These are phyloP conservation scores for Myotis daubentonii DNA, from an alignment of 2,797 vertebrate genomes.

Conservation along the genomic window DNA sequence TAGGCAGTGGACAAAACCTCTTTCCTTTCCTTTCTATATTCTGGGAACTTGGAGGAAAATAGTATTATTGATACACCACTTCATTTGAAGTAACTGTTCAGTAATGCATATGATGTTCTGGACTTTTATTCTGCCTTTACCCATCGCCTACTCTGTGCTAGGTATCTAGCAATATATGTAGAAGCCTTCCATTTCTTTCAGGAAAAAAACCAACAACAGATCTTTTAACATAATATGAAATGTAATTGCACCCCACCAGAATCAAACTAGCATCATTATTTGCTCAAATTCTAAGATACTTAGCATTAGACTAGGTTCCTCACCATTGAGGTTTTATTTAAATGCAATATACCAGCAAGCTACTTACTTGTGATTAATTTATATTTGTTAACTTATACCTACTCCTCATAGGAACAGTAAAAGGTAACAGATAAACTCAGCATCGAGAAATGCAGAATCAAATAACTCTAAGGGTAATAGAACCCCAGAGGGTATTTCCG, in stretches of 20 bases:
- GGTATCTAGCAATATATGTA: not conserved
- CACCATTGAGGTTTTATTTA: conserved; percentile 44
- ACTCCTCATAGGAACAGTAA: conserved; percentile 24
- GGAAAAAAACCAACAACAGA: not conserved
- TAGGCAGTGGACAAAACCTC: not conserved
- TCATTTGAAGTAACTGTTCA: not conserved
- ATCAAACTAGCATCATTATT: conserved; percentile 27
- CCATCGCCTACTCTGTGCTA: not conserved
- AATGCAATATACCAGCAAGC: conserved; percentile 49
- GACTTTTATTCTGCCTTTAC: not conserved
- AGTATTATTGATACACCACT: not conserved
- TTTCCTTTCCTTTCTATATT: not conserved
- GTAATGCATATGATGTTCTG: not conserved
- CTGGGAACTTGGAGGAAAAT: not conserved
- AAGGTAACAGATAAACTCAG: conserved; percentile 44
- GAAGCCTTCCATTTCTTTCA: not conserved
- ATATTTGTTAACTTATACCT: conserved; percentile 54
- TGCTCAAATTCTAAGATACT: conserved; percentile 47
- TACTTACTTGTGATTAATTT: conserved; percentile 57
- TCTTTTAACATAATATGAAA: conserved; percentile 34
- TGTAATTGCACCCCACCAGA: not conserved
- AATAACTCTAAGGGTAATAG: conserved; percentile 50
- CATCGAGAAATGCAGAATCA: conserved; percentile 57
- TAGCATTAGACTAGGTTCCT: not conserved
- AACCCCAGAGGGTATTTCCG: conserved; percentile 17